Evolutionary conservation across 2,113 vertebrate species (phyloP).

Genomic region (Notechis scutatus): DNA sequence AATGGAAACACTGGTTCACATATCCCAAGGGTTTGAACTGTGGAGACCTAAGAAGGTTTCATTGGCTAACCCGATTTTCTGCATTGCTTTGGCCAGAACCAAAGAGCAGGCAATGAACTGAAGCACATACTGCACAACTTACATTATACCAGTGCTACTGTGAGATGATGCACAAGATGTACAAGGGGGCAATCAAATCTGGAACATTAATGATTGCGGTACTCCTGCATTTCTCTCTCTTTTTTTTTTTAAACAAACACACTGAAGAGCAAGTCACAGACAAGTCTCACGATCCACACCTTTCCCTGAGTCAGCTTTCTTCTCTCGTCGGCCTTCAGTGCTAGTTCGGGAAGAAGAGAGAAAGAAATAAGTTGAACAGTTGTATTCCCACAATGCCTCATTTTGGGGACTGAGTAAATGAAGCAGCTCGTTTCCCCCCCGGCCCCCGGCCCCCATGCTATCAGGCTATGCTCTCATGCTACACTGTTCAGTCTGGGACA

Average conservation of each 20-base stretch:
- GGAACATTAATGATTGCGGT: slow-evolving; percentile 73
- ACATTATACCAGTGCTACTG: slow-evolving; percentile 70
- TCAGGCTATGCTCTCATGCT: slow-evolving; percentile 62
- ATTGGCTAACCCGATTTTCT: slow-evolving; percentile 56
- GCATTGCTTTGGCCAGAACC: slow-evolving; percentile 46
- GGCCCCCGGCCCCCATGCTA: neutral
- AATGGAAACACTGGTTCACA: slow-evolving; percentile 55
- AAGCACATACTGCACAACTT: slow-evolving; percentile 71
- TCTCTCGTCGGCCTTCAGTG: slow-evolving; percentile 81
- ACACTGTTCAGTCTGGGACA: slow-evolving; percentile 51
- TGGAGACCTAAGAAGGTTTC: slow-evolving; percentile 51
- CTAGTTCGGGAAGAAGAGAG: slow-evolving; percentile 55
- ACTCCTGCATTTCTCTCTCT: slow-evolving; percentile 68
- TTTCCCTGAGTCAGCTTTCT: slow-evolving; percentile 84
- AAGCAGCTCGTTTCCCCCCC: neutral
- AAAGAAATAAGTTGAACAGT: neutral
- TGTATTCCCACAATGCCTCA: neutral
- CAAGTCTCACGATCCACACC: slow-evolving; percentile 95
- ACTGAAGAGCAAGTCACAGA: slow-evolving; percentile 83
- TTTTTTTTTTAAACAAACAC: slow-evolving; percentile 63
- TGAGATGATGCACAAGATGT: slow-evolving; percentile 71
- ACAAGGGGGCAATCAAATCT: slow-evolving; percentile 67
- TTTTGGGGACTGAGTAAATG: slow-evolving; percentile 11
- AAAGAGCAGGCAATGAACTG: slow-evolving; percentile 64
- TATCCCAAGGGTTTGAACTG: slow-evolving; percentile 46